Conservation (phyloP, 1,140 invertebrate species). For the Drosophila miranda region DNA sequence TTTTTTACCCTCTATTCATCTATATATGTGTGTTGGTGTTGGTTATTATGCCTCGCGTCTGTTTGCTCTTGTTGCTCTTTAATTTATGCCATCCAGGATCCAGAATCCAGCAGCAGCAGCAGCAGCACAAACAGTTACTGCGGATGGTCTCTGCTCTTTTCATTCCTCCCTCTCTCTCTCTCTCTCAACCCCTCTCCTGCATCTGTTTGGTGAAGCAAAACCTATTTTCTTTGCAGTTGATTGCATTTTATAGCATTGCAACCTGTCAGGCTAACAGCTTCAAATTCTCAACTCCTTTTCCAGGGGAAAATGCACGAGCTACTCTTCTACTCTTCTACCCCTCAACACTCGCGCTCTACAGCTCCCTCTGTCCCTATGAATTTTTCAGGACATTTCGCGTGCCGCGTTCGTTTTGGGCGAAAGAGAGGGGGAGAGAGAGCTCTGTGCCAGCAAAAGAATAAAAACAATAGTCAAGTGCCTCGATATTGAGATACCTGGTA, state of each 20-base stretch:
- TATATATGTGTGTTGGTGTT: slow-evolving; percentile 5
- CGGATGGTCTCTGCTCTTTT: slow-evolving; percentile 10
- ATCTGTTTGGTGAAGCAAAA: slow-evolving; percentile 59
- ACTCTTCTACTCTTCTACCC: background rate
- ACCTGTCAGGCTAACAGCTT: slow-evolving; percentile 48
- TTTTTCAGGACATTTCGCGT: slow-evolving; percentile 62
- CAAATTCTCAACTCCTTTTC: slow-evolving; percentile 36
- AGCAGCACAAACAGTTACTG: slow-evolving; percentile 20
- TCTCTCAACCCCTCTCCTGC: background rate
- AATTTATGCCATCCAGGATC: slow-evolving; percentile 64
- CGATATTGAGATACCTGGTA: too few relatives aligned
- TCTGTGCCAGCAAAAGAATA: slow-evolving; percentile 18
- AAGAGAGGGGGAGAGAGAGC: background rate
- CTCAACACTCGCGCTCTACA: background rate
- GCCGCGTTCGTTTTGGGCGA: slow-evolving; percentile 3
- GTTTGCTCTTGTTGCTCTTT: slow-evolving; percentile 56
- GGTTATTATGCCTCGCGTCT: slow-evolving; percentile 41
- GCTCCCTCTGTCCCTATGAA: slow-evolving; percentile 37
- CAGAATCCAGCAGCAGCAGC: slow-evolving; percentile 12
- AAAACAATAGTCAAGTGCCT: background rate
- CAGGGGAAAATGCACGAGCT: slow-evolving; percentile 26
- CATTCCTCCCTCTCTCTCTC: slow-evolving; percentile 2
- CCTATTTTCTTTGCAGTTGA: slow-evolving; percentile 78
- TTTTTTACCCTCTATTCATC: background rate
- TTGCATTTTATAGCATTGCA: slow-evolving; percentile 75